These are phyloP conservation scores for Phaonia tiefii DNA, from an alignment of 2,888 invertebrate species.

Conservation along the genomic window DNA sequence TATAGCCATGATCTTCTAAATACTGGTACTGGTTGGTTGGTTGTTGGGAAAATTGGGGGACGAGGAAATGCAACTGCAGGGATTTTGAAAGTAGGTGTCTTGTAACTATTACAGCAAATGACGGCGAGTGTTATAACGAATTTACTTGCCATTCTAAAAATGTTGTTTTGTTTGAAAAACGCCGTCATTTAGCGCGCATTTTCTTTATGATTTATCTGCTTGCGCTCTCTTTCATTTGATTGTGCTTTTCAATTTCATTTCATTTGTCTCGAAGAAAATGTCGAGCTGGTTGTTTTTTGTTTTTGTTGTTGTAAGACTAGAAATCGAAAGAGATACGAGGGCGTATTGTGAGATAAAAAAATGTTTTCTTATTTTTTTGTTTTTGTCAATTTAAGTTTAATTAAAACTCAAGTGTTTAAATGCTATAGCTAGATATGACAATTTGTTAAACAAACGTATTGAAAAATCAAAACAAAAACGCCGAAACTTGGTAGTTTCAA, in stretches of 20 bases:
- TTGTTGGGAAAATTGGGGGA: no score
- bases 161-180: no score
- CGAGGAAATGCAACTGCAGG: no score
- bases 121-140: no score
- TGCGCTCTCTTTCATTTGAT: not conserved
- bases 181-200: not conserved
- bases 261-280: not conserved
- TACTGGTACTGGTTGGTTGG: not conserved
- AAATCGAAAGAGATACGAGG: not conserved
- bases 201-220: conserved; percentile 7
- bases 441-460: not conserved
- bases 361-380: not conserved
- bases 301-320: no score
- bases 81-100: no score
- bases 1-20: no score
- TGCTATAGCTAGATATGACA: not conserved
- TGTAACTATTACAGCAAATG: no score
- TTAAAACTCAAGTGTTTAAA: conserved; percentile 9
- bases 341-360: conserved; percentile 7
- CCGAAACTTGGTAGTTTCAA: no score
- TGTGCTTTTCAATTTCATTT: conserved; percentile 13
- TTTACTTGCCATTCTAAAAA: no score
- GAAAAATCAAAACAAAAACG: not conserved
- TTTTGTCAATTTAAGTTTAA: not conserved
- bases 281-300: not conserved